Conservation (phyloP, 2,797 vertebrate genomes). For the Helicolenus hilgendorfi region DNA sequence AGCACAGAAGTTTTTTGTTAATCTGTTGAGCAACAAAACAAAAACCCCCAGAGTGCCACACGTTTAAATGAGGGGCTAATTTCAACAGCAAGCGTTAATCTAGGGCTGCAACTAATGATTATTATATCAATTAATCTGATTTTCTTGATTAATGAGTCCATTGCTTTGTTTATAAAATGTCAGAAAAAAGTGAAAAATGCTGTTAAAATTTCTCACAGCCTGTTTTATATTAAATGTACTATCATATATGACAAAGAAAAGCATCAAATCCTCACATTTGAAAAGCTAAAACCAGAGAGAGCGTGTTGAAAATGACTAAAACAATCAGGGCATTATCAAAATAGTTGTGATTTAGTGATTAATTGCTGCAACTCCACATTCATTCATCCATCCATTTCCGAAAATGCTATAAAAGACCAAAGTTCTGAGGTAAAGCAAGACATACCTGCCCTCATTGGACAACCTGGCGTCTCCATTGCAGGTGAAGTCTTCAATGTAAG, state of each 20-base stretch:
- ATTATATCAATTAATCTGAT: not conserved
- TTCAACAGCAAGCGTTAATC: not conserved
- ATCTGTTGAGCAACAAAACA: not conserved
- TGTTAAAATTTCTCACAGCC: not conserved
- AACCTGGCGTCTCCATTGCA: slow-evolving; percentile 90
- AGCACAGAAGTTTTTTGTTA: not conserved
- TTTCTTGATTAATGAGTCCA: not conserved
- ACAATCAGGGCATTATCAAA: not conserved
- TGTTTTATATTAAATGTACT: not conserved
- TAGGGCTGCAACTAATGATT: not conserved
- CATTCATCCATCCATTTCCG: not conserved
- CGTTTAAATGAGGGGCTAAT: not conserved
- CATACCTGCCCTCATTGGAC: slow-evolving; percentile 94
- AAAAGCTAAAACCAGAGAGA: not conserved
- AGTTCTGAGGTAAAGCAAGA: not conserved
- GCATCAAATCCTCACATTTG: not conserved
- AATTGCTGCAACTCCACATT: not conserved
- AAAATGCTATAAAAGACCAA: not conserved
- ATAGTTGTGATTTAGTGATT: not conserved
- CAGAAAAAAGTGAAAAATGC: not conserved
- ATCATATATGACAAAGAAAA: not conserved
- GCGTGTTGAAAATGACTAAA: not conserved
- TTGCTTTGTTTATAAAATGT: not conserved
- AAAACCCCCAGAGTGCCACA: not conserved
- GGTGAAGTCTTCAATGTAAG: slow-evolving; percentile 93